Base-by-base conservation (phyloP, 2,797 vertebrate species). In the Enteromius thamalakanensis region DNA sequence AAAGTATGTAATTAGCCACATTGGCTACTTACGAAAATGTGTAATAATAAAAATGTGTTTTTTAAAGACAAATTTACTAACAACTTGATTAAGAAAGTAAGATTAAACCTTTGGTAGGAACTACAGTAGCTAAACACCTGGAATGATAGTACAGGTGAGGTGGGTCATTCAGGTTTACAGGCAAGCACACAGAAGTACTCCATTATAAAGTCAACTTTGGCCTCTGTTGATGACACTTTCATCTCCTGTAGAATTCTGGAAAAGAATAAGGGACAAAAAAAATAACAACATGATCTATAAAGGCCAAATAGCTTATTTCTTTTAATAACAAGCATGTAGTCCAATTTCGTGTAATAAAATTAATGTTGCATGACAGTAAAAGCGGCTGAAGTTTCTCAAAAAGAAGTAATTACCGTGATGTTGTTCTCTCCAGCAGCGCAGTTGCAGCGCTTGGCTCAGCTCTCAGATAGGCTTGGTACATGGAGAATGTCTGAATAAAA, bases 151-250 rank as follows among this genome's bases (percentile, higher is more conserved):
- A 34, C 11, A 60, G 4, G 1, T 23, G 26, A 37, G 29, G 2
- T 65, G 21, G 0, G 4, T 47, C 79, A 91, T 19, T 85, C 34
- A 12, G 91, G 89, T 90, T 94, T 94, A 71, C 91, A 92, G 8
- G 93, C 92, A 83, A 95, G 81, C 55, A 94, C 80, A 84, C 92
- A 94, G 84, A 58, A 93, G 87, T 92, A 94, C 12, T 90, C 90
- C 83, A 84, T 5, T 14, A 76, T 51, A 6, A 80, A 19, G 8
- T 88, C 86, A 2, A 95, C 23, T 87, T 90, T 87, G 29, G 92
- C 89, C 34, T 94, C 92, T 65, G 88, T 83, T 83, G 90, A 94
- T 0, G 85, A 86, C 51, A 87, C 92, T n/a, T 89, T 91, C 92
- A 95, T 93, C 84, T 90, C 91, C 45, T 91, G 80, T 78, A 93